Conservation (phyloP, 2,888 invertebrate genomes). For the Galerucella nymphaeae region DNA sequence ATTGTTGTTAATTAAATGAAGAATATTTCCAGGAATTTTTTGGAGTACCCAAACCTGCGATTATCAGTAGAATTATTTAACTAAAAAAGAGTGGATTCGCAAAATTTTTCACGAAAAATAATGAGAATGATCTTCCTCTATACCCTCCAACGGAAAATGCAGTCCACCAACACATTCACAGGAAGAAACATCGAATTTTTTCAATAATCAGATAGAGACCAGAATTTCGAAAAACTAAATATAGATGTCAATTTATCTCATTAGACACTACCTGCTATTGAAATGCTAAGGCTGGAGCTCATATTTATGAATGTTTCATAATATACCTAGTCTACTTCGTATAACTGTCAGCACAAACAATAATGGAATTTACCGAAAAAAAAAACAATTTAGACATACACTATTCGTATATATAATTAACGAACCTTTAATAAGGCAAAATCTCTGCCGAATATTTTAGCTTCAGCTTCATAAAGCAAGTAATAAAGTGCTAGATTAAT, state of each 20-base stretch:
- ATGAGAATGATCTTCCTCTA: neutral
- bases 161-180: neutral
- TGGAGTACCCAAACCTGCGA: neutral
- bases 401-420: neutral
- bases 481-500: conserved; percentile 52
- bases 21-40: too few species aligned
- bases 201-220: too few species aligned
- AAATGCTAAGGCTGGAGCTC: too few species aligned
- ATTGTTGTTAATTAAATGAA: neutral
- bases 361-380: too few species aligned
- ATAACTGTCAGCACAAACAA: too few species aligned
- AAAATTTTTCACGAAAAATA: neutral
- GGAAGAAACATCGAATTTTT: too few species aligned
- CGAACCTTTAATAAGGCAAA: conserved; percentile 11
- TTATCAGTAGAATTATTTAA: neutral
- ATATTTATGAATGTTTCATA: too few species aligned
- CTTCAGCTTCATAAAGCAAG: conserved; percentile 51
- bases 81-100: neutral
- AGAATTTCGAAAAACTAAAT: too few species aligned
- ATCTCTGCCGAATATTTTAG: conserved; percentile 45
- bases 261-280: too few species aligned
- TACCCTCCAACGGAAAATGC: neutral
- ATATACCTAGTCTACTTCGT: too few species aligned
- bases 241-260: too few species aligned
- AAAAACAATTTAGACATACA: too few species aligned